Evolutionary conservation across 2,888 invertebrate species (phyloP), one percentile per base, ranked within the genome.

Genomic region (Eupithecia insigniata): DNA sequence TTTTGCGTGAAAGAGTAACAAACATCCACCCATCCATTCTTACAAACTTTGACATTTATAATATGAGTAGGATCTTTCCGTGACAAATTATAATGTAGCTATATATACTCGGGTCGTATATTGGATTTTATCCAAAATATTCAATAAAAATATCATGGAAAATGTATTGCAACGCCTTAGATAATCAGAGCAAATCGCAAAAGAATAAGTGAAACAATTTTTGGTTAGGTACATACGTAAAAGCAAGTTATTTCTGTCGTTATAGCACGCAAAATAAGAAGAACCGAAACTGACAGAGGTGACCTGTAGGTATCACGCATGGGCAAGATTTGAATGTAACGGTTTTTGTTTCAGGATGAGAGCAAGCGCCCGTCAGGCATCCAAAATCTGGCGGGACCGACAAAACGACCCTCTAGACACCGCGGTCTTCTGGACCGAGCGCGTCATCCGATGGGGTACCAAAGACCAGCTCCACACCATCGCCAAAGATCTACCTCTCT

Each of bases 401-500:
- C 90, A 91, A 69, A 87, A 89, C 18, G 84, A 92, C 8, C 95
- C 96, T 0, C 76, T 96, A 34, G 94, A 95, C 70, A 95, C 94
- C 0, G 95, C 95, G 0, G 88, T 95, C 0, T 96, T 95, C 89
- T 95, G 95, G 92, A 91, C 95, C 39, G 96, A 96, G 75, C 89
- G 95, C 72, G 92, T 95, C 32, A 85, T 95, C 46, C 84, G 93
- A 28, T 94, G 93, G 92, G 92, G 94, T 0, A 80, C 84, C 66
- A 76, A 79, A 1, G 88, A 90, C 22, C 87, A 85, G 0, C 83
- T 93, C 0, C 86, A 91, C 77, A 87, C 92, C 0, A 66, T 81
- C 1, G 83, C 92, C 0, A 85, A 89, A 67, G 85, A 93, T 70
- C 82, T 93, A 7, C 84, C 85, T 1, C 85, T 88, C 77, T 85